Evolutionary conservation across 2,888 invertebrate genomes (phyloP).

Genomic region (Terebella lapidaria): DNA sequence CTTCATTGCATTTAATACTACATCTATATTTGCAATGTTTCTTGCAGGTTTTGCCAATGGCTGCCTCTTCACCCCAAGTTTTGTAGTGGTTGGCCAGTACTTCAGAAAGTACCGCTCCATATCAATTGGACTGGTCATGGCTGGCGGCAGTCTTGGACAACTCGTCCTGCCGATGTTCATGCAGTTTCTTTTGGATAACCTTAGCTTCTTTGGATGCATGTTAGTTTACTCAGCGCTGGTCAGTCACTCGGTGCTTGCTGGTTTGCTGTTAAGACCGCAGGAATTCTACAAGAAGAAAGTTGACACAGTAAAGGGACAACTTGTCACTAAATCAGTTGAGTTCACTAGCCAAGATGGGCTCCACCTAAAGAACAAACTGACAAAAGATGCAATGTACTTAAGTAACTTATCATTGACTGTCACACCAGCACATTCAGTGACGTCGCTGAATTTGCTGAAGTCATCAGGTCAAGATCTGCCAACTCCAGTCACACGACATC

Average conservation of each 20-base stretch:
- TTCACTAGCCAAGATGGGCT: neutral
- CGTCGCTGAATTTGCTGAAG: neutral
- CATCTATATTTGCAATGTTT: no score
- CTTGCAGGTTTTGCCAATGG: constrained; percentile 8
- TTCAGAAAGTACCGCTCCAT: constrained; percentile 17
- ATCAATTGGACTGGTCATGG: constrained; percentile 19
- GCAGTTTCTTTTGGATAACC: constrained; percentile 3
- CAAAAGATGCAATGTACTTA: neutral
- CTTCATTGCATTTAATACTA: no score
- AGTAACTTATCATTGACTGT: neutral
- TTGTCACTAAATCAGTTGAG: neutral
- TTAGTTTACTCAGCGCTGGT: constrained; percentile 16
- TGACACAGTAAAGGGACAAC: neutral
- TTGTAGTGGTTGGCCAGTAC: constrained; percentile 18
- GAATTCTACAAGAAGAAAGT: constrained; percentile 10
- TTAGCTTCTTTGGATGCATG: constrained; percentile 9
- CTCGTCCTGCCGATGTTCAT: constrained; percentile 16
- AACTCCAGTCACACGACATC: no score
- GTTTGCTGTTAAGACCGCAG: constrained; percentile 16
- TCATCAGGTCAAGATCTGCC: neutral
- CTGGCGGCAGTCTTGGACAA: constrained; percentile 23
- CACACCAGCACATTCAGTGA: neutral
- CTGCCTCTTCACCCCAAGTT: constrained; percentile 13
- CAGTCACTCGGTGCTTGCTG: constrained; percentile 11
- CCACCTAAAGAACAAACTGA: neutral